These are phyloP conservation scores for Paratilapia polleni DNA, from an alignment of 2,113 vertebrate species.

Conservation along the genomic window DNA sequence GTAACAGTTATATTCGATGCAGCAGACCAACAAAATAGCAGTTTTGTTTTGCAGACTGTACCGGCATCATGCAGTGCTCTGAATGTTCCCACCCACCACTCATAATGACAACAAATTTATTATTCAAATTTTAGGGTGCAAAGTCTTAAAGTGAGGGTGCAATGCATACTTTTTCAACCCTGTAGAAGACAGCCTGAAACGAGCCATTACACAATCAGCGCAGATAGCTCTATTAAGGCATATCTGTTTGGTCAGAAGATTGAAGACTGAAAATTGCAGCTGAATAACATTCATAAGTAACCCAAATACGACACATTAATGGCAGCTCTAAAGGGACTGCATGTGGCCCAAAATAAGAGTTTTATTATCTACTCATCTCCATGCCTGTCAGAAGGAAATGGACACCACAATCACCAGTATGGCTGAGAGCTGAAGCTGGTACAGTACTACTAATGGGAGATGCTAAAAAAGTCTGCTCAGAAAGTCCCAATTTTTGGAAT, in stretches of 20 bases:
- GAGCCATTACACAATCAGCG: too few relatives aligned
- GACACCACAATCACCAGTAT: background rate
- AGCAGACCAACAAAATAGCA: too few relatives aligned
- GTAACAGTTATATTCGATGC: too few relatives aligned
- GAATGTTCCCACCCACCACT: too few relatives aligned
- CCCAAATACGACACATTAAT: background rate
- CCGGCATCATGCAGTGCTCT: too few relatives aligned
- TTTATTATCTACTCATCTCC: background rate
- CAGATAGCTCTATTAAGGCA: too few relatives aligned
- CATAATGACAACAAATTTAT: too few relatives aligned
- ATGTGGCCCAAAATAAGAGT: conserved; percentile 3
- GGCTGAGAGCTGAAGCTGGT: background rate
- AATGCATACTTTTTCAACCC: too few relatives aligned
- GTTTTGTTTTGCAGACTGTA: too few relatives aligned
- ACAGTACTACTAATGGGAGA: conserved; percentile 10
- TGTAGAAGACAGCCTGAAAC: too few relatives aligned
- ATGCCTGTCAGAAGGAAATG: conserved; percentile 14
- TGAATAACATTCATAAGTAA: background rate
- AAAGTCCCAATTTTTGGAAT: background rate
- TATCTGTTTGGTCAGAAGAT: background rate
- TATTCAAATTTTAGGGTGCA: too few relatives aligned
- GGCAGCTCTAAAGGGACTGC: background rate
- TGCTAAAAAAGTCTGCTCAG: background rate
- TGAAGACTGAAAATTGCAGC: background rate
- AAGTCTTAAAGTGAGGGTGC: too few relatives aligned